These are phyloP conservation scores for Tetheella fluctuosa DNA, from an alignment of 2,888 invertebrate genomes.

Conservation along the genomic window DNA sequence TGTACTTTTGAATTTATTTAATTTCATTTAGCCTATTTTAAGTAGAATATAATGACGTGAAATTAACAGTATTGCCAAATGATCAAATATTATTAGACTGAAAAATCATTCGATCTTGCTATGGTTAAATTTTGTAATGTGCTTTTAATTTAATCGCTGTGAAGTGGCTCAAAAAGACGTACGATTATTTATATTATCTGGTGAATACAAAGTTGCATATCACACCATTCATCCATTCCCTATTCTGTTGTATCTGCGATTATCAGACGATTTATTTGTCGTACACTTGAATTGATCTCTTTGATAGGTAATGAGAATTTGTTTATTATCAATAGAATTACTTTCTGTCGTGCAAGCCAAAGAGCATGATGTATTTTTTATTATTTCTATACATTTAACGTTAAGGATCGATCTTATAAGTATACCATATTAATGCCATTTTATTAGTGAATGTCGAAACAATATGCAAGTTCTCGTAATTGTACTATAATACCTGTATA, in stretches of 20 bases:
- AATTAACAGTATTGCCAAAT: conserved; percentile 82
- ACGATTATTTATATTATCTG: conserved; percentile 45
- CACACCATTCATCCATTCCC: conserved; percentile 61
- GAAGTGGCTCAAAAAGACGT: conserved; percentile 60
- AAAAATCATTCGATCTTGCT: conserved; percentile 60
- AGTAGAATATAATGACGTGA: conserved; percentile 54
- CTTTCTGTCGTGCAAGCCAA: conserved; percentile 83
- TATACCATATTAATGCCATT: conserved; percentile 81
- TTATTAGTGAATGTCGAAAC: conserved; percentile 77
- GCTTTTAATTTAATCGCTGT: conserved; percentile 30
- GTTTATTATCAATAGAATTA: conserved; percentile 66
- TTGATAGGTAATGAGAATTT: conserved; percentile 69
- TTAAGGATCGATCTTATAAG: conserved; percentile 75
- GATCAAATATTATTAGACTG: conserved; percentile 82
- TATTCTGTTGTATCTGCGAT: conserved; percentile 35
- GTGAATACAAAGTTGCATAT: conserved; percentile 69
- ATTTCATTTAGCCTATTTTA: conserved; percentile 64
- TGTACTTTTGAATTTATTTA: conserved; percentile 59
- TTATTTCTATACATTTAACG: conserved; percentile 77
- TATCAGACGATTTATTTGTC: conserved; percentile 49
- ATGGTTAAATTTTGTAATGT: conserved; percentile 51
- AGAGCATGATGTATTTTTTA: conserved; percentile 83
- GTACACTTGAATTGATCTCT: conserved; percentile 74
- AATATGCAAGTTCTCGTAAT: conserved; percentile 74
- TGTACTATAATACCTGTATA: conserved; percentile 81